A percentile compares a stretch with the other conserved stretches of the same genome.
Conservation (phyloP, 1,140 invertebrate genomes). For the Drosophila pruinosa region DNA sequence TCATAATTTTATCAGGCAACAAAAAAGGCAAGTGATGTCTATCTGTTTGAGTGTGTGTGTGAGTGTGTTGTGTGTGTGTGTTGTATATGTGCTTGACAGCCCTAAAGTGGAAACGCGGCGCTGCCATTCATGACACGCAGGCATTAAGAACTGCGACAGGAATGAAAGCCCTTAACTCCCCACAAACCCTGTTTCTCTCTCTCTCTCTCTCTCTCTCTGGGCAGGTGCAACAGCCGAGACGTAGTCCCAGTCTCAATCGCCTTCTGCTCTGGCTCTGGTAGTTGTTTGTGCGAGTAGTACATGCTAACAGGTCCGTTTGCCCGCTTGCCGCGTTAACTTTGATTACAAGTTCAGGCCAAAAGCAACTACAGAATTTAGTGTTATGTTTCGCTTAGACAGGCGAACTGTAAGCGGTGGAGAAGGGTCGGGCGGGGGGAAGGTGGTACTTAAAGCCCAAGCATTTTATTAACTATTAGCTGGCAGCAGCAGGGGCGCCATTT, state of each 20-base stretch:
- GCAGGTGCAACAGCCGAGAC: slow-evolving; percentile 36
- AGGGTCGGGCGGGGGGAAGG: neutral
- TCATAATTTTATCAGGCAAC: slow-evolving; percentile 80
- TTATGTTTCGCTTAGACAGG: slow-evolving; percentile 29
- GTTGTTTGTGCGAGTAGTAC: slow-evolving; percentile 12
- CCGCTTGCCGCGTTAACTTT: slow-evolving; percentile 43
- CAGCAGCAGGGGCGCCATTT: slow-evolving; percentile 43
- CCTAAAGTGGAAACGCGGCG: slow-evolving; percentile 75
- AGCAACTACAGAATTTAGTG: slow-evolving; percentile 38
- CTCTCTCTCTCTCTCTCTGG: neutral
- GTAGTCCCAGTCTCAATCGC: neutral
- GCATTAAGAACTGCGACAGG: slow-evolving; percentile 70
- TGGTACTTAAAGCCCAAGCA: slow-evolving; percentile 57
- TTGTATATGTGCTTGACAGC: slow-evolving; percentile 36
- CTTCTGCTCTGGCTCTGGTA: neutral
- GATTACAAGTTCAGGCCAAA: slow-evolving; percentile 38
- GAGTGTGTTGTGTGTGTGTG: slow-evolving; percentile 1
- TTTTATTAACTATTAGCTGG: slow-evolving; percentile 76
- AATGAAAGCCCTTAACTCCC: slow-evolving; percentile 12
- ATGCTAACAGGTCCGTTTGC: slow-evolving; percentile 49
- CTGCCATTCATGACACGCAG: slow-evolving; percentile 79
- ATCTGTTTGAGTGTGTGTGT: slow-evolving; percentile 24
- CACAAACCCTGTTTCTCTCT: neutral
- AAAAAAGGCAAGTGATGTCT: slow-evolving; percentile 53
- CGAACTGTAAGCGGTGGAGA: neutral